Base-by-base conservation (phyloP, 2,888 invertebrate genomes). In the Micoletzkya japonica region DNA sequence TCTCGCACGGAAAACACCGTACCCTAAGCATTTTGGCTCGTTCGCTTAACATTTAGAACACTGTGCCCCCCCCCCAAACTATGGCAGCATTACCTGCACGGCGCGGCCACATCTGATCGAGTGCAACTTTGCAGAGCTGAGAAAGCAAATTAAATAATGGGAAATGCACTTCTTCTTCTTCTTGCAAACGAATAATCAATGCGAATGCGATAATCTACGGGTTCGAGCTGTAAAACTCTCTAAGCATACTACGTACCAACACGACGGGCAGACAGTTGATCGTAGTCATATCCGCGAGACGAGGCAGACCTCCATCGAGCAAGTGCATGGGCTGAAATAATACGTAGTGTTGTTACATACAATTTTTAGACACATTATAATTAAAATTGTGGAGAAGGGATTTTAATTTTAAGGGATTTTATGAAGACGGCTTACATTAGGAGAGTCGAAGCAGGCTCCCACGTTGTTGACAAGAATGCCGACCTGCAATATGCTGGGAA, bases 51-150 rank as follows among this genome's bases (percentile, higher is more conserved):
- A n/a, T n/a, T n/a, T n/a, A n/a, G n/a, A n/a, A n/a, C n/a, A n/a
- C n/a, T n/a, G n/a, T n/a, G n/a, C n/a, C n/a, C n/a, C n/a, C n/a
- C n/a, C n/a, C n/a, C n/a, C n/a, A n/a, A n/a, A n/a, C n/a, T n/a
- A n/a, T n/a, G n/a, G n/a, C n/a, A n/a, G n/a, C n/a, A n/a, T n/a
- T n/a, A 57, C 59, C 96, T 76, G 90, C 90, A 56, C 89, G 89
- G 57, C 92, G 89, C 76, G 91, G 90, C 64, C 91, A 90, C 94
- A 95, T 94, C 20, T 89, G 90, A 0, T 94, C 93, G 86, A 97
- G 87, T 0, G 94, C 90, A 14, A 94, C 88, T 50, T 91, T 90
- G 26, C 93, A 92, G 92, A 96, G 93, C 87, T 87, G 75, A 44
- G 77, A 57, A 10, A 30, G 24, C n/a, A n/a, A n/a, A n/a, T n/a